Conservation (phyloP, 2,797 vertebrate genomes). For the Neoniphon sammara region DNA sequence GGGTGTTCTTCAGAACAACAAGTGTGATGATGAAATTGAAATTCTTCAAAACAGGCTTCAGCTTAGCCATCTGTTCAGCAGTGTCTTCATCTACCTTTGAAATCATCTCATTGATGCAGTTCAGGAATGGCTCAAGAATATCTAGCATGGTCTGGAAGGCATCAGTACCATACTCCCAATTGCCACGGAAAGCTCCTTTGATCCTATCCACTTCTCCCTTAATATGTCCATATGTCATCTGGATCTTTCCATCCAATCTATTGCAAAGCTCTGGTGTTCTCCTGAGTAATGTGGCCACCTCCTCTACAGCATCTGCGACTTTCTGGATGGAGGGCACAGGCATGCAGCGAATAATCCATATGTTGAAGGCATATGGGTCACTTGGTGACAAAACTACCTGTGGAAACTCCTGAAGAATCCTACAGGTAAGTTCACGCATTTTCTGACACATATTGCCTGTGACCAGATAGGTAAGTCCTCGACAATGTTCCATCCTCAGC, state of each 20-base stretch:
- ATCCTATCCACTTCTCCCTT: conserved; percentile 89
- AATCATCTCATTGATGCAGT: conserved; percentile 90
- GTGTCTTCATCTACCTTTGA: conserved; percentile 86
- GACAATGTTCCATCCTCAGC: conserved; percentile 95
- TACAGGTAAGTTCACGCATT: conserved; percentile 91
- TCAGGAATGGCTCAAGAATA: conserved; percentile 91
- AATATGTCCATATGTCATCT: conserved; percentile 86
- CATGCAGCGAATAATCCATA: conserved; percentile 95
- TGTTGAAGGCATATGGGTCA: conserved; percentile 95
- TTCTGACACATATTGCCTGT: conserved; percentile 92
- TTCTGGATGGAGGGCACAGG: conserved; percentile 89
- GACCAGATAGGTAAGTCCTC: conserved; percentile 92
- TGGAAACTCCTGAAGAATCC: conserved; percentile 93
- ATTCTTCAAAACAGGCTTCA: conserved; percentile 90
- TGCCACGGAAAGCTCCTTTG: conserved; percentile 86
- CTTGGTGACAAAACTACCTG: conserved; percentile 92
- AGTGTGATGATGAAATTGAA: conserved; percentile 96
- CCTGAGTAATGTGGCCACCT: conserved; percentile 88
- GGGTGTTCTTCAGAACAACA: conserved; percentile 93
- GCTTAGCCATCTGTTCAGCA: conserved; percentile 85
- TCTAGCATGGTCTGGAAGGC: conserved; percentile 93
- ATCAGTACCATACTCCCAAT: conserved; percentile 92
- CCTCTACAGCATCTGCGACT: conserved; percentile 89
- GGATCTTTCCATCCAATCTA: conserved; percentile 89
- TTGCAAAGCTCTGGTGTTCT: conserved; percentile 85